Evolutionary conservation across 2,888 invertebrate species (phyloP).

Genomic region (Catocala sponsa): DNA sequence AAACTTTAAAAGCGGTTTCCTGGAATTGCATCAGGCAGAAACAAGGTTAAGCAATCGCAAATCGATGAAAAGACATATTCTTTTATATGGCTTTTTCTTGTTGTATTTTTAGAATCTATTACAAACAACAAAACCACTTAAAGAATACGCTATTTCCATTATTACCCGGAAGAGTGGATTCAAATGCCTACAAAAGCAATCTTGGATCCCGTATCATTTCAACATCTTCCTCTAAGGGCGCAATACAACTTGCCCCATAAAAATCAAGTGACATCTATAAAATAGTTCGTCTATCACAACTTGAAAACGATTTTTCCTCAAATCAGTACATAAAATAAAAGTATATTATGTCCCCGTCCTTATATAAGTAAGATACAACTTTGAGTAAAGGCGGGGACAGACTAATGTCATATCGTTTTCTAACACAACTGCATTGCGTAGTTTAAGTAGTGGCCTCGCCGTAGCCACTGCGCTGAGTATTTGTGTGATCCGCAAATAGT

Average conservation of each 20-base stretch:
- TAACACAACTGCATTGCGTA: neutral
- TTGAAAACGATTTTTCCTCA: constrained; percentile 20
- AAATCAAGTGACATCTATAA: constrained; percentile 16
- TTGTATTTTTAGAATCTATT: too few species aligned
- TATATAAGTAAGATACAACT: constrained; percentile 12
- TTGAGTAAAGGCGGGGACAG: neutral
- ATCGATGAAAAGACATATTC: too few species aligned
- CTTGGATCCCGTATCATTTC: neutral
- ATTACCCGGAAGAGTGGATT: too few species aligned
- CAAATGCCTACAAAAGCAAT: constrained; percentile 4
- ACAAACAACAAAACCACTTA: neutral
- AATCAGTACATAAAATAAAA: constrained; percentile 21
- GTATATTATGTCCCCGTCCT: constrained; percentile 11
- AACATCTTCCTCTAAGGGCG: constrained; percentile 7
- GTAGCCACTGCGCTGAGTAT: too few species aligned
- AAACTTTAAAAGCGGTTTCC: too few species aligned
- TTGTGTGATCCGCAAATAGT: too few species aligned
- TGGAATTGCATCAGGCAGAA: too few species aligned
- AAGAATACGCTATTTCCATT: neutral
- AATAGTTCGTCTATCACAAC: constrained; percentile 18
- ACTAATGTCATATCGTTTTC: neutral
- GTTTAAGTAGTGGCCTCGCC: neutral
- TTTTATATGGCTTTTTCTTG: too few species aligned
- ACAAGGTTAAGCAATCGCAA: too few species aligned
- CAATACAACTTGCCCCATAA: constrained; percentile 20